phyloP scores from a whole-genome alignment of 2,797 vertebrate species.

The Enteromius argenteus region DNA sequence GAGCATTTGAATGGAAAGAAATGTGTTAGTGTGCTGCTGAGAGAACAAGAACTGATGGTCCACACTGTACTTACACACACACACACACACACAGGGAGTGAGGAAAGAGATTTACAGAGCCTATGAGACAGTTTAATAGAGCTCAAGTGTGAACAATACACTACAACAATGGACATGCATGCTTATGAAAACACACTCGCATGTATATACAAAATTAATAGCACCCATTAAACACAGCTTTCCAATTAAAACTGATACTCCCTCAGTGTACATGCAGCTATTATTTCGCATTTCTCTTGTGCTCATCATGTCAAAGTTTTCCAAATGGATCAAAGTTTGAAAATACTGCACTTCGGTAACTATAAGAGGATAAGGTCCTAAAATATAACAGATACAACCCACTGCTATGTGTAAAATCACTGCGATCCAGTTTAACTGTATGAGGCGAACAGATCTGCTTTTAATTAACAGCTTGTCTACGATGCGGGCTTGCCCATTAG shows the following conservation, averaged over 20 bases:
- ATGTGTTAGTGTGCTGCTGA: slow-evolving; percentile 56
- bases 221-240: slow-evolving; percentile 44
- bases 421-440: slow-evolving; percentile 21
- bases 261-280: not conserved
- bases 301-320: not conserved
- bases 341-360: not conserved
- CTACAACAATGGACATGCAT: slow-evolving; percentile 43
- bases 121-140: slow-evolving; percentile 43
- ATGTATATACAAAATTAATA: slow-evolving; percentile 47
- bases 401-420: slow-evolving; percentile 1
- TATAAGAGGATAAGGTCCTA: not conserved
- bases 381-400: slow-evolving; percentile 16
- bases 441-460: slow-evolving; percentile 37
- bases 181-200: slow-evolving; percentile 43
- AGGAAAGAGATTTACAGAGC: slow-evolving; percentile 26
- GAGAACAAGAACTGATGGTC: slow-evolving; percentile 55
- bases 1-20: slow-evolving; percentile 60
- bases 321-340: not conserved
- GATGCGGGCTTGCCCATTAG: slow-evolving; percentile 48
- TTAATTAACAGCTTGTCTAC: slow-evolving; percentile 33
- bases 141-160: slow-evolving; percentile 49
- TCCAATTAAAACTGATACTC: slow-evolving; percentile 45
- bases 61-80: slow-evolving; percentile 18
- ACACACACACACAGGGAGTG: slow-evolving; percentile 39
- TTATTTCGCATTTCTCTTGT: not conserved